Percentiles rank a stretch among this genome's conserved stretches.
Evolutionary conservation across 2,113 vertebrate species (phyloP).

Genomic region (Dasyprocta punctata): DNA sequence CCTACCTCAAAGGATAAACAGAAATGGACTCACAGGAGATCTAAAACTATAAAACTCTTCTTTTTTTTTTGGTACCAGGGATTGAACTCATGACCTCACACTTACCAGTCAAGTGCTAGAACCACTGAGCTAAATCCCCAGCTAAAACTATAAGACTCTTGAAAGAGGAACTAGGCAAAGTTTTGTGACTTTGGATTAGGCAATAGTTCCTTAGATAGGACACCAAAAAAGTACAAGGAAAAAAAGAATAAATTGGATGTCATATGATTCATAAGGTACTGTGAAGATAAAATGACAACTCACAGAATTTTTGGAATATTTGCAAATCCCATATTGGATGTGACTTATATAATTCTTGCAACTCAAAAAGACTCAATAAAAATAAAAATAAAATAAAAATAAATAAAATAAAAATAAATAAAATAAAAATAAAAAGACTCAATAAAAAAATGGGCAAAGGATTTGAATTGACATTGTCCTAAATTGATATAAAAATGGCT

Average conservation of each 20-base stretch:
- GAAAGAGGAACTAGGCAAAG: not conserved
- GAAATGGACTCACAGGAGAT: conserved; percentile 25
- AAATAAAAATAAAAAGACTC: not conserved
- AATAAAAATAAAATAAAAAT: too few relatives aligned
- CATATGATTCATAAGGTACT: not conserved
- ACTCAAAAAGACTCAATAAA: not conserved
- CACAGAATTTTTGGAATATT: not conserved
- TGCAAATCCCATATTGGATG: not conserved
- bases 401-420: too few relatives aligned
- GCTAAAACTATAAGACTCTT: not conserved
- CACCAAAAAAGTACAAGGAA: not conserved
- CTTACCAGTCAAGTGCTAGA: too few relatives aligned
- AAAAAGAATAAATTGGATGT: not conserved
- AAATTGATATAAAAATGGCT: not conserved
- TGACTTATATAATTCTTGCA: not conserved
- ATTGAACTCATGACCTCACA: too few relatives aligned
- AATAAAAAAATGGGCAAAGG: not conserved
- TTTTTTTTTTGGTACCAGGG: too few relatives aligned
- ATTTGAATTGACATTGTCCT: not conserved
- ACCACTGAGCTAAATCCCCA: too few relatives aligned
- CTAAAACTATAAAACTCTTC: not conserved
- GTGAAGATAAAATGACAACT: not conserved
- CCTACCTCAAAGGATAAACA: not conserved
- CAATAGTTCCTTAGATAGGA: not conserved
- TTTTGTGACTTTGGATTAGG: not conserved